phyloP scores from a whole-genome alignment of 2,888 invertebrate genomes.

The Cataglyphis rosenhaueri region DNA sequence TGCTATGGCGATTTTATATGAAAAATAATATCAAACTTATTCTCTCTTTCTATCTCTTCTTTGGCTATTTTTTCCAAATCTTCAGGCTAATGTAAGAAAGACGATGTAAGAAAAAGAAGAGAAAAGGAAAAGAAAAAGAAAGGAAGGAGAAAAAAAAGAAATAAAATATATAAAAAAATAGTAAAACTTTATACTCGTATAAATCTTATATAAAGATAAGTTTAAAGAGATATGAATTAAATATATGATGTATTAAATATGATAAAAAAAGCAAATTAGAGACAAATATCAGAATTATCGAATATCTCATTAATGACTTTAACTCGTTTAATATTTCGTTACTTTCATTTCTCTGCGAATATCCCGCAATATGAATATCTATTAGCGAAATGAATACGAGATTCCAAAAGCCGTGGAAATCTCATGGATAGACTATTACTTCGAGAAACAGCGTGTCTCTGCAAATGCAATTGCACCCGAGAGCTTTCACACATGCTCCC shows the following conservation, averaged over 20 bases:
- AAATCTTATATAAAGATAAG: neutral
- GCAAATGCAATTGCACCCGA: conserved; percentile 36
- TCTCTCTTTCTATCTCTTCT: neutral
- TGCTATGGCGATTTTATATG: neutral
- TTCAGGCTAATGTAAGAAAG: neutral
- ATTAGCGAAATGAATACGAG: conserved; percentile 7
- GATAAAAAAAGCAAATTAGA: neutral
- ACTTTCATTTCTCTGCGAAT: neutral
- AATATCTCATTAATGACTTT: neutral
- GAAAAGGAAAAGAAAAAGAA: neutral
- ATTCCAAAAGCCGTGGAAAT: conserved; percentile 21
- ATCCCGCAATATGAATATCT: neutral
- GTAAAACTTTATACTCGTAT: neutral
- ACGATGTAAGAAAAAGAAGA: neutral
- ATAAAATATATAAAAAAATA: neutral
- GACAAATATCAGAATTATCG: neutral
- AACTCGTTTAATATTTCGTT: neutral
- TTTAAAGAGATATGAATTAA: neutral
- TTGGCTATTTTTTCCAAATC: neutral
- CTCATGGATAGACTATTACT: conserved; percentile 21
- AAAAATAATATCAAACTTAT: conserved; percentile 1
- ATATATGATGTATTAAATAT: no score
- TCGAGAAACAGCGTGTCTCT: conserved; percentile 23
- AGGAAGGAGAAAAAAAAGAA: neutral
- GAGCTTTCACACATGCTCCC: conserved; percentile 11